Percentiles rank a stretch among this genome's conserved stretches.
phyloP scores from a whole-genome alignment of 2,113 vertebrate genomes.

The Laticauda colubrina region DNA sequence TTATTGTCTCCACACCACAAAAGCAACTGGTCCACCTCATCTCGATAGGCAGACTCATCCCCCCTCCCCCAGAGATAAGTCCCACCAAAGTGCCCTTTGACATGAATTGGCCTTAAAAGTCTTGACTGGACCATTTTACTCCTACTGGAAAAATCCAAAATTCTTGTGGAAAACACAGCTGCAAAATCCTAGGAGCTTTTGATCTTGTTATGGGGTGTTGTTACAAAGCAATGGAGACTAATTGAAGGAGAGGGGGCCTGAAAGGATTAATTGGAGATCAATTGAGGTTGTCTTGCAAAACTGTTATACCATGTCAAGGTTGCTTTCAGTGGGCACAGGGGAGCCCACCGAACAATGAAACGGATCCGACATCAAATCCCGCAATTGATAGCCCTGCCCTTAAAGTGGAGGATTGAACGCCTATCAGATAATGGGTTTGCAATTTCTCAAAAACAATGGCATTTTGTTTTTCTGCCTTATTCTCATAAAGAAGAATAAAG shows the following conservation, averaged over 20 bases:
- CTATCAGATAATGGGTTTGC: background rate
- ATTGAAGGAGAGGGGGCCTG: constrained; percentile 33
- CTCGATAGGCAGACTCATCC: too few species aligned
- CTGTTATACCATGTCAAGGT: constrained; percentile 55
- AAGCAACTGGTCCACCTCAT: too few species aligned
- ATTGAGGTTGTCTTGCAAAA: constrained; percentile 55
- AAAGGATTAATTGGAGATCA: constrained; percentile 52
- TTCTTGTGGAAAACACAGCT: constrained; percentile 63
- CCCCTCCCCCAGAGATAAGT: too few species aligned
- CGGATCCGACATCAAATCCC: constrained; percentile 52
- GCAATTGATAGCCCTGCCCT: constrained; percentile 51
- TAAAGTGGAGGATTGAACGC: constrained; percentile 41
- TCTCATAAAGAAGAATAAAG: background rate
- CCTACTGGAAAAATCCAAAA: constrained; percentile 42
- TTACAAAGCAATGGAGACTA: constrained; percentile 40
- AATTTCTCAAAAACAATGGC: background rate
- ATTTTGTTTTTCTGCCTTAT: background rate
- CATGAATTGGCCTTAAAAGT: background rate
- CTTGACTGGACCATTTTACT: background rate
- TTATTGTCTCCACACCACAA: too few species aligned
- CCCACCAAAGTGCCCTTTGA: background rate
- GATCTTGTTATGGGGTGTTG: constrained; percentile 40
- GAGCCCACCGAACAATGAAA: constrained; percentile 55
- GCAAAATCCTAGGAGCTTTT: constrained; percentile 39
- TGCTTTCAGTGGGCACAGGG: constrained; percentile 16